Conservation (phyloP, 2,888 invertebrate species). For the Uropetala carovei region DNA sequence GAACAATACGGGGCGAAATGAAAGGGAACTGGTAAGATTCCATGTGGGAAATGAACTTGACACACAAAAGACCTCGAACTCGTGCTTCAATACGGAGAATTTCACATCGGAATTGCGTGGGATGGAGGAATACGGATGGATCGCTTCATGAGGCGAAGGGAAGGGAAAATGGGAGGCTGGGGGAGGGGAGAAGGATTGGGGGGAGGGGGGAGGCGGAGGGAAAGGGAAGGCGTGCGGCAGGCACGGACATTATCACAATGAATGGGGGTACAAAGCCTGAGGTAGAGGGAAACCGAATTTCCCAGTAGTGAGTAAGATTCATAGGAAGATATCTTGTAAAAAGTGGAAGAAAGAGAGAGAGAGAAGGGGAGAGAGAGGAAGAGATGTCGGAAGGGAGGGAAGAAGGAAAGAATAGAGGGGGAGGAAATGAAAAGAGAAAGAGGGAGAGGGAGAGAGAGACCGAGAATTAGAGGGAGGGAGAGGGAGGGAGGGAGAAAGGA, state of each 20-base stretch:
- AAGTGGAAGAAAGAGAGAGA: too few species aligned
- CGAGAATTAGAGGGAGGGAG: too few species aligned
- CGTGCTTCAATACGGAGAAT: too few species aligned
- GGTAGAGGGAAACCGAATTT: not conserved
- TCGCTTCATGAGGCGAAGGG: not conserved
- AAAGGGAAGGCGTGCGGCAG: not conserved
- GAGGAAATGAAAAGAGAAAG: too few species aligned
- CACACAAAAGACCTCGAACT: not conserved
- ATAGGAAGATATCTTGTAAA: not conserved
- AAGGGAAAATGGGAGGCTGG: not conserved
- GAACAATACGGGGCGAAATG: too few species aligned
- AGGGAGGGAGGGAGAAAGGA: too few species aligned
- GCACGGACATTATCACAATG: not conserved
- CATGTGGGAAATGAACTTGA: not conserved
- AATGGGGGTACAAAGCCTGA: not conserved
- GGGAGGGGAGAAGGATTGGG: not conserved
- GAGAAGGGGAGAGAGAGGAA: too few species aligned
- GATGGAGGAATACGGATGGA: not conserved
- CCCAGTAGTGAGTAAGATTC: not conserved
- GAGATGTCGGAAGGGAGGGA: too few species aligned
- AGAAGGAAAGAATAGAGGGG: too few species aligned
- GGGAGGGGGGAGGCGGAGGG: not conserved
- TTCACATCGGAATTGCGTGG: slow-evolving; percentile 1
- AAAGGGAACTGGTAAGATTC: too few species aligned
- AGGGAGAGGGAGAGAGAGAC: too few species aligned